Percentiles rank a stretch among this genome's conserved stretches.
phyloP scores from a whole-genome alignment of 1,140 invertebrate genomes.

The Tigriopus japonicus region DNA sequence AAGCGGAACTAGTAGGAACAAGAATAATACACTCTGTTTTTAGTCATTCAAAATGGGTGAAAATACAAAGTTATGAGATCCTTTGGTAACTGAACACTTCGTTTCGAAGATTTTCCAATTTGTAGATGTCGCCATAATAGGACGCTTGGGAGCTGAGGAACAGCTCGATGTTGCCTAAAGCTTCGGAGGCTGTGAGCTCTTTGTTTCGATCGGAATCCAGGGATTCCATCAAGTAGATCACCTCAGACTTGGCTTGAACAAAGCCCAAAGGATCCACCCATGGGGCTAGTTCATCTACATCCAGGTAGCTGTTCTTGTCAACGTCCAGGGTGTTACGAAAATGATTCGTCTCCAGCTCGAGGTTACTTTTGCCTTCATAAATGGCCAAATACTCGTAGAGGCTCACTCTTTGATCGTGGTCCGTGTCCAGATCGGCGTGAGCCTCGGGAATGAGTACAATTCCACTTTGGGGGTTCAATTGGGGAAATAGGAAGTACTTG shows the following conservation, averaged over 20 bases:
- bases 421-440: not conserved
- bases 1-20: no score
- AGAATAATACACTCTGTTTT: no score
- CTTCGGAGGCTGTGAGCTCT: not conserved
- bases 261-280: slow-evolving; percentile 5
- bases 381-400: slow-evolving; percentile 1
- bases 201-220: slow-evolving; percentile 2
- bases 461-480: not conserved
- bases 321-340: not conserved
- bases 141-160: slow-evolving; percentile 3
- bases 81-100: not conserved
- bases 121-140: slow-evolving; percentile 6
- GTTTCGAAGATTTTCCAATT: not conserved
- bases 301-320: not conserved
- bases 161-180: not conserved
- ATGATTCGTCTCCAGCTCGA: not conserved
- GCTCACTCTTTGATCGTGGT: not conserved
- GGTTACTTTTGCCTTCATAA: not conserved
- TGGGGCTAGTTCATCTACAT: not conserved
- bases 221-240: slow-evolving; percentile 4
- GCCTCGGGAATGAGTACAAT: not conserved
- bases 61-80: no score
- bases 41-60: no score
- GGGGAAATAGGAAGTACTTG: slow-evolving; percentile 8
- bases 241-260: slow-evolving; percentile 2